Base-by-base conservation (phyloP, 2,113 vertebrate genomes). In the Puntigrus tetrazona region DNA sequence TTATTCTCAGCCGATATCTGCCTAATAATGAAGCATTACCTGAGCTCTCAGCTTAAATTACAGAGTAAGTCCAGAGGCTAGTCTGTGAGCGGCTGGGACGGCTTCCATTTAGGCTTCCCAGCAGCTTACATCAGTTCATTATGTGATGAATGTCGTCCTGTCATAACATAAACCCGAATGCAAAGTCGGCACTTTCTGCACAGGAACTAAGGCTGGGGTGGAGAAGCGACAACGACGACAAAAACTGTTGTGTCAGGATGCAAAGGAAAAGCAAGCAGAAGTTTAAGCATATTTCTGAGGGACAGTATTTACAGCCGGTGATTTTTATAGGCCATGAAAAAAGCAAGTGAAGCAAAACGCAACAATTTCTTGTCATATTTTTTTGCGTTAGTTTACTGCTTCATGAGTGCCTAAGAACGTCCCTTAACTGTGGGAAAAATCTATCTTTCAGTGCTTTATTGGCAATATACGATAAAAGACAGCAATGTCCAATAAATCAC, bases 111-210 rank as follows among this genome's bases (percentile, higher is more conserved):
- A 84, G 83, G 50, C 7, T 89, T 91, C 88, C 82, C 89, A 88
- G 83, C 88, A 84, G 87, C 84, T 84, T 90, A 84, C 88, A 90
- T 94, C 89, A 90, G 87, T 92, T 90, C 88, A 92, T 91, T 90
- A 86, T 83, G 91, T 94, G 92, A 94, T 94, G 81, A 92, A 94
- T 94, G 93, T 87, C 69, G 83, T 86, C 86, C 88, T 91, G 90
- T 93, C 92, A 89, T 84, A 88, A 86, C 79, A 82, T 31, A 85
- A 86, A 84, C 89, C 90, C 84, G 70, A 90, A 87, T 90, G 89
- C 90, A 90, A 92, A 93, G 87, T 84, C 73, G 52, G 85, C 82
- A 86, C 81, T 88, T 52, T 75, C 88, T 87, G 83, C 80, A 55
- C 36, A n/a, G 67, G 34, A 3, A 16, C 8, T 41, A 57, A 73